Conservation (phyloP, 2,888 invertebrate genomes). For the Tenthredo amoena region DNA sequence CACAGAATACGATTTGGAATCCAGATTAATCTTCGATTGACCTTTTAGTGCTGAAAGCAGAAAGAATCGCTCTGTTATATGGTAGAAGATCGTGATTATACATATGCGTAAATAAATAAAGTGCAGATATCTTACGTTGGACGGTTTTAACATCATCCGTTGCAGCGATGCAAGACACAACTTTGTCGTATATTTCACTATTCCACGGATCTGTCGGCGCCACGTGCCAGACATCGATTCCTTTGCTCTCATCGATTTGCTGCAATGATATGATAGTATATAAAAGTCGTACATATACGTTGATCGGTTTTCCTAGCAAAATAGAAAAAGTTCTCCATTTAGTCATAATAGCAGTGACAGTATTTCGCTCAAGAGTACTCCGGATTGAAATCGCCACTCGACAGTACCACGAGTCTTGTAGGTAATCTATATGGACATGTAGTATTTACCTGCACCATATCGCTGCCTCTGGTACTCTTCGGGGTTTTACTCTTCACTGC, state of each 20-base stretch:
- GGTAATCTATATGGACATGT: background rate
- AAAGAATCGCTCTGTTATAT: background rate
- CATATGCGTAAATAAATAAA: background rate
- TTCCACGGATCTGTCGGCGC: constrained; percentile 63
- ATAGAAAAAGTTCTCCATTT: background rate
- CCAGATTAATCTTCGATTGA: background rate
- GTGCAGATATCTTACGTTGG: background rate
- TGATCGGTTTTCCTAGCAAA: background rate
- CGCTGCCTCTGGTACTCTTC: background rate
- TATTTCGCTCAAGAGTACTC: background rate
- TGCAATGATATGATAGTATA: background rate
- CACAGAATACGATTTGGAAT: constrained; percentile 36
- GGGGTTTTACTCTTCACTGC: background rate
- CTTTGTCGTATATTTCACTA: constrained; percentile 58
- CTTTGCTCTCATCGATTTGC: constrained; percentile 28
- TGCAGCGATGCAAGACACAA: constrained; percentile 59
- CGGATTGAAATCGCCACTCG: background rate
- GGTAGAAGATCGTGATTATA: background rate
- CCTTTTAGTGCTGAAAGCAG: background rate
- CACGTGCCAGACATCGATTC: constrained; percentile 67
- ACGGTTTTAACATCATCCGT: constrained; percentile 48
- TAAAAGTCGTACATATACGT: background rate
- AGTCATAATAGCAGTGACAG: background rate
- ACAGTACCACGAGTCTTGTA: background rate
- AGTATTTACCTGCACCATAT: background rate